These are phyloP conservation scores for Drepanosiphum platanoidis DNA, from an alignment of 2,888 invertebrate genomes.

Conservation along the genomic window DNA sequence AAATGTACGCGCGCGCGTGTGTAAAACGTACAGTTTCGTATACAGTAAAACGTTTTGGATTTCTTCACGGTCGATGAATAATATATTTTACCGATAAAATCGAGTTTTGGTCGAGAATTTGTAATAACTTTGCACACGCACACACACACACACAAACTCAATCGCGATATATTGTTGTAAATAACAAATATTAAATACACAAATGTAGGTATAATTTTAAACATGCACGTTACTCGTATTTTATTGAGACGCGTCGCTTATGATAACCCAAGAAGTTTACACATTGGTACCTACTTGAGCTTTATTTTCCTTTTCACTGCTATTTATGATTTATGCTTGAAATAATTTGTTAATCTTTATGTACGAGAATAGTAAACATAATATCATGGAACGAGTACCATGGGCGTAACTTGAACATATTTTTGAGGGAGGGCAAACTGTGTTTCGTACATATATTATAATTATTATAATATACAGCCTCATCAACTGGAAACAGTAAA, in stretches of 20 bases:
- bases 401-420: too few relatives aligned
- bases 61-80: slow-evolving; percentile 15
- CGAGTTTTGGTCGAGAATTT: neutral
- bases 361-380: too few relatives aligned
- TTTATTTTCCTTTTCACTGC: neutral
- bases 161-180: neutral
- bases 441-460: too few relatives aligned
- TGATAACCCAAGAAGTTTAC: neutral
- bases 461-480: too few relatives aligned
- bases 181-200: neutral
- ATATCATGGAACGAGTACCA: too few relatives aligned
- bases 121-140: neutral
- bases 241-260: neutral
- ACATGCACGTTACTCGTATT: neutral
- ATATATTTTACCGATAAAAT: slow-evolving; percentile 18
- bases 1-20: neutral
- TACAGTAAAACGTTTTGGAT: slow-evolving; percentile 4
- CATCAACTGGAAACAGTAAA: too few relatives aligned
- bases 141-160: neutral
- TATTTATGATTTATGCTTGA: neutral
- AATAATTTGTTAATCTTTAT: neutral
- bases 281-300: neutral
- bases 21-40: neutral
- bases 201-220: slow-evolving; percentile 27
- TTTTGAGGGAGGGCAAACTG: too few relatives aligned